A percentile compares a stretch with the other conserved stretches of the same genome.
Evolutionary conservation across 1,140 invertebrate genomes (phyloP).

Genomic region (Drosophila nasuta): DNA sequence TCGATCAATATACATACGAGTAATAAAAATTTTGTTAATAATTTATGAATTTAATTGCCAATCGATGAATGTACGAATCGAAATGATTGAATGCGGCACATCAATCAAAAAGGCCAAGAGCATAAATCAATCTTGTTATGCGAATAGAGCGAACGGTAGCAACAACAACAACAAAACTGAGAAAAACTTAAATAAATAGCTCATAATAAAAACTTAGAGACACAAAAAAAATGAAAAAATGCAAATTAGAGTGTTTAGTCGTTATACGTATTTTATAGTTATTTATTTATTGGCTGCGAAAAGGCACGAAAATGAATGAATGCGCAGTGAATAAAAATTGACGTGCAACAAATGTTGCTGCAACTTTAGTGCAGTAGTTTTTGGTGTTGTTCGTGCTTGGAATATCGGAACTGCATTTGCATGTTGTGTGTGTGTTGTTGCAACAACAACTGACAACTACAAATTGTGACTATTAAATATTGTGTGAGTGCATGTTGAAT

Average conservation of each 20-base stretch:
- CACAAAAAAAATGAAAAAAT: slow-evolving; percentile 18
- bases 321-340: slow-evolving; percentile 69
- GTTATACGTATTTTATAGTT: slow-evolving; percentile 15
- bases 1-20: slow-evolving; percentile 38
- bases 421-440: slow-evolving; percentile 30
- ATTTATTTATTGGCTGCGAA: slow-evolving; percentile 21
- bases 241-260: slow-evolving; percentile 42
- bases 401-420: slow-evolving; percentile 51
- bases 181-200: slow-evolving; percentile 19
- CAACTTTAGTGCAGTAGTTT: background rate
- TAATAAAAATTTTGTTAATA: slow-evolving; percentile 25
- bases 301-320: slow-evolving; percentile 68
- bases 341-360: slow-evolving; percentile 48
- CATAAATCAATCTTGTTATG: slow-evolving; percentile 8
- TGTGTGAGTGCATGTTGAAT: slow-evolving; percentile 5
- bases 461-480: slow-evolving; percentile 47
- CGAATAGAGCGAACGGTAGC: slow-evolving; percentile 25
- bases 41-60: slow-evolving; percentile 71
- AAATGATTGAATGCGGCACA: slow-evolving; percentile 49
- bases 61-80: slow-evolving; percentile 29
- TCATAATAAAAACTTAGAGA: background rate
- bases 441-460: slow-evolving; percentile 14
- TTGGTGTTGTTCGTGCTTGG: slow-evolving; percentile 15
- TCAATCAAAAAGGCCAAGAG: slow-evolving; percentile 55
- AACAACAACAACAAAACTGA: slow-evolving; percentile 21